phyloP scores from a whole-genome alignment of 1,140 invertebrate genomes.

The Hycleus cichorii region DNA sequence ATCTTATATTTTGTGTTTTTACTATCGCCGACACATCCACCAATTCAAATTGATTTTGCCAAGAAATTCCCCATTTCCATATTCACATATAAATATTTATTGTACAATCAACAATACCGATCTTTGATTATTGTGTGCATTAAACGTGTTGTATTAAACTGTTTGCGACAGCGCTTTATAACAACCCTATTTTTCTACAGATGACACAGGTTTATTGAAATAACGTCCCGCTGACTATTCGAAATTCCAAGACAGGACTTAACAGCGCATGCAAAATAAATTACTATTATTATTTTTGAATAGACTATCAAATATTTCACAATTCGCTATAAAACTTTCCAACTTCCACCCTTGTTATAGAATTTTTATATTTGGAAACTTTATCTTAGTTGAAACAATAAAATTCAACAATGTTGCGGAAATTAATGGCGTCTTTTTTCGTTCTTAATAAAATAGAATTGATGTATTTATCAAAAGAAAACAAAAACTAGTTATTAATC shows the following conservation, averaged over 20 bases:
- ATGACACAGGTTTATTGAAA: slow-evolving; percentile 16
- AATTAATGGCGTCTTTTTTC: too few species aligned
- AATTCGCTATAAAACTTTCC: neutral
- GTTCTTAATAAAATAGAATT: too few species aligned
- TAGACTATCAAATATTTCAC: slow-evolving; percentile 14
- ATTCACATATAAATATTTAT: too few species aligned
- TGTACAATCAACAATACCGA: neutral
- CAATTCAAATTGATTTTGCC: slow-evolving; percentile 7
- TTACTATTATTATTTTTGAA: slow-evolving; percentile 4
- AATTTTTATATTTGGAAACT: too few species aligned
- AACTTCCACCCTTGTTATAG: too few species aligned
- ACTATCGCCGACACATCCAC: slow-evolving; percentile 7
- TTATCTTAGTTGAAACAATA: too few species aligned
- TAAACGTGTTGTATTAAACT: slow-evolving; percentile 4
- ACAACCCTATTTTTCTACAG: slow-evolving; percentile 15
- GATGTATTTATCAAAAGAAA: too few species aligned
- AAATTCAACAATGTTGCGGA: too few species aligned
- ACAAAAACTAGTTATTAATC: too few species aligned
- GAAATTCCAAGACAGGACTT: slow-evolving; percentile 10
- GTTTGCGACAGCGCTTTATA: slow-evolving; percentile 11
- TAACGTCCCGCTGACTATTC: slow-evolving; percentile 13
- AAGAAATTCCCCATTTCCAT: neutral
- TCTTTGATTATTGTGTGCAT: neutral
- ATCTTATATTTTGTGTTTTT: slow-evolving; percentile 9
- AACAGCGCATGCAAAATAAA: slow-evolving; percentile 12